These are phyloP conservation scores for Callimico goeldii DNA, from an alignment of 2,797 vertebrate genomes.

Conservation along the genomic window DNA sequence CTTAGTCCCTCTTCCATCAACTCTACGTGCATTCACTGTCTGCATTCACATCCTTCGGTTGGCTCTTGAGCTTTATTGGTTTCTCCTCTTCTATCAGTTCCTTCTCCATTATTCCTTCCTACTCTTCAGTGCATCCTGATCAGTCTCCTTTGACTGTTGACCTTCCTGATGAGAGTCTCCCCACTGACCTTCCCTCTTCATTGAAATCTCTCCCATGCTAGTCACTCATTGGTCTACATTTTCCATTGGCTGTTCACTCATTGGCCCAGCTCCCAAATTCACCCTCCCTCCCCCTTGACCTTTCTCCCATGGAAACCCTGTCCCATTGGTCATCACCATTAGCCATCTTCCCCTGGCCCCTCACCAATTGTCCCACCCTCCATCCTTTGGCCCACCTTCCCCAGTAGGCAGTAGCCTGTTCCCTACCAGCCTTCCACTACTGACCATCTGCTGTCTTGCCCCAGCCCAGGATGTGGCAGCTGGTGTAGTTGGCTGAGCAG, in stretches of 20 bases:
- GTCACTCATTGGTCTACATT: not conserved
- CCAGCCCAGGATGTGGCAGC: constrained; percentile 85
- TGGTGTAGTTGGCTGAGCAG: constrained; percentile 75
- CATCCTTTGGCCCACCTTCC: not conserved
- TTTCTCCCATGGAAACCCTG: not conserved
- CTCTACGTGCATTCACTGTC: not conserved
- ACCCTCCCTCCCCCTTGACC: not conserved
- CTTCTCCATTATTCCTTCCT: not conserved
- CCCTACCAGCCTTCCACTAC: not conserved
- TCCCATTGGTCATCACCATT: not conserved
- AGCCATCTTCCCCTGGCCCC: not conserved
- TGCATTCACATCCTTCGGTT: not conserved
- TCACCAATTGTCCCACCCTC: not conserved
- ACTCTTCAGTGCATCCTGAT: not conserved
- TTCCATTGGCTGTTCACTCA: not conserved
- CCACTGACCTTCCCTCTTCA: not conserved
- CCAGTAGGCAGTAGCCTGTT: rapidly evolving
- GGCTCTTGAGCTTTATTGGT: not conserved
- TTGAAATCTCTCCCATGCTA: not conserved
- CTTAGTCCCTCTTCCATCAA: not conserved
- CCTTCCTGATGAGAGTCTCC: not conserved
- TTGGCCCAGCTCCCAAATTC: not conserved
- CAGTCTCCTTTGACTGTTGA: not conserved
- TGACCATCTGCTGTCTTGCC: constrained; percentile 79
- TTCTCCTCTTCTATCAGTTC: not conserved